A percentile compares a stretch with the other conserved stretches of the same genome.
These are phyloP conservation scores for Mionectes olivaceus DNA, from an alignment of 2,797 vertebrate genomes.

Conservation along the genomic window DNA sequence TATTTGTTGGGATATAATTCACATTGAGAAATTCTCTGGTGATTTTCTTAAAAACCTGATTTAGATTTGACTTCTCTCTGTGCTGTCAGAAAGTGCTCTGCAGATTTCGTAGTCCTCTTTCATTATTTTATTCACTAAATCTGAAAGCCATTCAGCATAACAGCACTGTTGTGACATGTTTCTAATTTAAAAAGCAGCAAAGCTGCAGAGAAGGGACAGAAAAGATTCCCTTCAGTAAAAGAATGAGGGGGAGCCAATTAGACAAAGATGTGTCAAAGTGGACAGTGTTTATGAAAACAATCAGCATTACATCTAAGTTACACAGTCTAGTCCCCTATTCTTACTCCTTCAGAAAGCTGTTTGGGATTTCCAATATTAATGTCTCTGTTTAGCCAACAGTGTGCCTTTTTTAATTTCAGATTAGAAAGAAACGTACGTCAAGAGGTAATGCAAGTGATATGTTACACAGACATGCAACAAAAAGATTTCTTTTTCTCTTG, in stretches of 20 bases:
- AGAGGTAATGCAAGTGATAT: not conserved
- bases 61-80: not conserved
- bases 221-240: not conserved
- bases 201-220: not conserved
- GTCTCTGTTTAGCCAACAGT: not conserved
- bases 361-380: not conserved
- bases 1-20: not conserved
- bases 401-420: not conserved
- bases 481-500: not conserved
- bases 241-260: not conserved
- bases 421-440: not conserved
- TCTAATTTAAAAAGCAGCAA: conserved; percentile 12
- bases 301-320: not conserved
- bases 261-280: not conserved
- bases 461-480: not conserved
- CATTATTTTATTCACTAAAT: not conserved
- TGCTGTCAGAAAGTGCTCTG: not conserved
- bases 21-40: not conserved
- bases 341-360: not conserved
- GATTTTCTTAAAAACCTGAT: not conserved
- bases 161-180: not conserved
- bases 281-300: not conserved
- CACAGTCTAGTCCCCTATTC: not conserved
- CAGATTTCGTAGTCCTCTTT: not conserved
- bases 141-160: not conserved